These are phyloP conservation scores for Leptinotarsa tumamoca DNA, from an alignment of 2,888 invertebrate genomes.

Conservation along the genomic window DNA sequence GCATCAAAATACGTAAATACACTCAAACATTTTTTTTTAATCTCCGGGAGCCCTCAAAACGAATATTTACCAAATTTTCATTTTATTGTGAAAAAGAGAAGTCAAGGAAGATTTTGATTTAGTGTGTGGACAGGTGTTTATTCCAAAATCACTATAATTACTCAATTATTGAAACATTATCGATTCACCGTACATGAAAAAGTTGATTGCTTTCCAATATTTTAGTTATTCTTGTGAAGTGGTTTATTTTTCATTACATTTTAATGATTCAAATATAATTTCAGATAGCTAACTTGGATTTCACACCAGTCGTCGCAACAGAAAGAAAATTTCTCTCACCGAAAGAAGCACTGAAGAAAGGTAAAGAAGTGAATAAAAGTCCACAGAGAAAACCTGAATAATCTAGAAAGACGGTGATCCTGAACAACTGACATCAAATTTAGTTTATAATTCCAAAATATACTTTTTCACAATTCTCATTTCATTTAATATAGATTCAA, in stretches of 20 bases:
- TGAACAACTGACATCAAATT: not conserved
- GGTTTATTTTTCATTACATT: not conserved
- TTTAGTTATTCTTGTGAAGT: not conserved
- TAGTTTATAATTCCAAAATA: not conserved
- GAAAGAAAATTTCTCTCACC: slow-evolving; percentile 60
- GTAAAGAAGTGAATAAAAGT: not conserved
- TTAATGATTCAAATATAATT: slow-evolving; percentile 31
- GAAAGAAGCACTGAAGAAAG: slow-evolving; percentile 50
- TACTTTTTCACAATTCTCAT: too few relatives aligned
- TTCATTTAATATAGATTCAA: too few relatives aligned
- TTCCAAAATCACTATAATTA: too few relatives aligned
- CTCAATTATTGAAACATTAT: too few relatives aligned
- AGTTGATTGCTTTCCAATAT: not conserved
- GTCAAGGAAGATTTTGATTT: too few relatives aligned
- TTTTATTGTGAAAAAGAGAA: too few relatives aligned
- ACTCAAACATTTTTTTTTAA: too few relatives aligned
- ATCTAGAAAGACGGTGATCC: not conserved
- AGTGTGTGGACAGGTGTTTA: too few relatives aligned
- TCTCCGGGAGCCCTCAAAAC: too few relatives aligned
- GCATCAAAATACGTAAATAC: too few relatives aligned
- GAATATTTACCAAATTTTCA: too few relatives aligned
- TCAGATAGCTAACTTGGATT: slow-evolving; percentile 62
- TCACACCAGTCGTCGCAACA: slow-evolving; percentile 57
- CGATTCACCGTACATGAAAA: too few relatives aligned
- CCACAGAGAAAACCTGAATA: not conserved